These are phyloP conservation scores for Clangula hyemalis DNA, from an alignment of 2,797 vertebrate species.

Conservation along the genomic window DNA sequence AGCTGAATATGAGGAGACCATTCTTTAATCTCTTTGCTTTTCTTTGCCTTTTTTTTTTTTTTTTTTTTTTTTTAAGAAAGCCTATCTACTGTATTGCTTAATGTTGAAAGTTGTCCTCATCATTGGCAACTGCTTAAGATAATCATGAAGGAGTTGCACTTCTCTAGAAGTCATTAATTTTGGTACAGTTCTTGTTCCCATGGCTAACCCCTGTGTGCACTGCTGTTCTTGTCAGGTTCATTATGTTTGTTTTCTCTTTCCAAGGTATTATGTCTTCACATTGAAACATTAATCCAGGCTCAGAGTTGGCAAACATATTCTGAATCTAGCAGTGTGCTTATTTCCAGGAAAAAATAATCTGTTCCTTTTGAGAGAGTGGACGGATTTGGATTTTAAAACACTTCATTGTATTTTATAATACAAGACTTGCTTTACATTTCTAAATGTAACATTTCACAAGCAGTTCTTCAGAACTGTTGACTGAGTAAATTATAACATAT, in stretches of 20 bases:
- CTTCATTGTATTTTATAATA: conserved; percentile 3
- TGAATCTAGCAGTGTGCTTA: not conserved
- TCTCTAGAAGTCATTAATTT: conserved; percentile 28
- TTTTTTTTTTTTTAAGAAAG: no score
- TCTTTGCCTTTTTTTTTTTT: no score
- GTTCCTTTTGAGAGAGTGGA: not conserved
- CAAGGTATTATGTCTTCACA: conserved; percentile 27
- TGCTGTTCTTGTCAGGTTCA: conserved; percentile 53
- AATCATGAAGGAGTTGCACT: conserved; percentile 24
- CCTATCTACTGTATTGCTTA: not conserved
- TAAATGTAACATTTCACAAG: not conserved
- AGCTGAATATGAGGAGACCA: not conserved
- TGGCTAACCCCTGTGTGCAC: conserved; percentile 9
- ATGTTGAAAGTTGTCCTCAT: conserved; percentile 12
- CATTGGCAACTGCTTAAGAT: not conserved
- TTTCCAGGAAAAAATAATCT: conserved; percentile 49
- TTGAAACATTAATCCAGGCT: conserved; percentile 16
- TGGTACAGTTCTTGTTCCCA: conserved; percentile 25
- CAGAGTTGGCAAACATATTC: conserved; percentile 20
- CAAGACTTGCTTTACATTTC: not conserved
- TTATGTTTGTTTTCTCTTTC: conserved; percentile 39
- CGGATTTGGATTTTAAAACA: conserved; percentile 14
- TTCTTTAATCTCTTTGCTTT: not conserved
- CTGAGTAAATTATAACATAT: not conserved
- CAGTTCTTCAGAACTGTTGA: not conserved